These are phyloP conservation scores for Hyles vespertilio DNA, from an alignment of 1,140 invertebrate species.

Conservation along the genomic window DNA sequence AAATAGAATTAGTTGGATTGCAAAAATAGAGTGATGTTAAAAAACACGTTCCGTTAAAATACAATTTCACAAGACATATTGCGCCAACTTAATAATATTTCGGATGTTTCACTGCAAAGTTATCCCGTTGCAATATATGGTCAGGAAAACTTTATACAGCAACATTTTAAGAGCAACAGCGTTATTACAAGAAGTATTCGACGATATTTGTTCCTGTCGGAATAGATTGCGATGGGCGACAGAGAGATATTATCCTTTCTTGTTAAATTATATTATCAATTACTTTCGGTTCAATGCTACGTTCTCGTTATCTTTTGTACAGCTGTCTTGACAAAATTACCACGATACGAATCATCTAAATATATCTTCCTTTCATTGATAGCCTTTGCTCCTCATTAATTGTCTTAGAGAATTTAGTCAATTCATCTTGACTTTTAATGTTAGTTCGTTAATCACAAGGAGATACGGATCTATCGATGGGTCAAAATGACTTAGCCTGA, in stretches of 20 bases:
- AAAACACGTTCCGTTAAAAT: no score
- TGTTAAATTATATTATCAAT: constrained; percentile 68
- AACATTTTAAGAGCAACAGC: constrained; percentile 38
- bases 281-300: constrained; percentile 38
- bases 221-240: constrained; percentile 54
- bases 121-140: not conserved
- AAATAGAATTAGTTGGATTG: no score
- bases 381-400: no score
- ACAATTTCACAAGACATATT: no score
- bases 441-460: no score
- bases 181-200: constrained; percentile 46
- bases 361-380: constrained; percentile 5
- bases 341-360: constrained; percentile 17
- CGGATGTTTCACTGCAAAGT: no score
- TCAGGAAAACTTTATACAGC: constrained; percentile 7
- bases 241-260: constrained; percentile 61
- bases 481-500: no score
- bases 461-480: no score
- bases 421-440: no score
- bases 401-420: no score
- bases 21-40: no score
- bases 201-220: constrained; percentile 60
- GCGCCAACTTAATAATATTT: no score
- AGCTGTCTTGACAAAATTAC: constrained; percentile 18
- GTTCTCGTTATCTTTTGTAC: constrained; percentile 33